Percentiles rank a stretch among this genome's conserved stretches.
phyloP scores from a whole-genome alignment of 2,113 vertebrate species.

The Crotalus horridus region DNA sequence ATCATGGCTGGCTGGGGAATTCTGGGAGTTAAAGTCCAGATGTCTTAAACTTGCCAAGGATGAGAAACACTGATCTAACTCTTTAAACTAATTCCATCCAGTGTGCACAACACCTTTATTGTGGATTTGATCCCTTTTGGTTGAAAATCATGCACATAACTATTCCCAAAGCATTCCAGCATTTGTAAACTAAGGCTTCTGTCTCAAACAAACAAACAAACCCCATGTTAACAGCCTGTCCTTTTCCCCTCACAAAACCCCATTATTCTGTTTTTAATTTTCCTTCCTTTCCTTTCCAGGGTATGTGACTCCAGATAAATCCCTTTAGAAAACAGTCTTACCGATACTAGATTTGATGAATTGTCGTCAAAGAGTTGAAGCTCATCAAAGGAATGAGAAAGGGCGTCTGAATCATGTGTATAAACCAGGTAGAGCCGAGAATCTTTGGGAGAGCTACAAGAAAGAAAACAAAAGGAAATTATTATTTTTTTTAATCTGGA shows the following conservation, averaged over 20 bases:
- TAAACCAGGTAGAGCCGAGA: constrained; percentile 85
- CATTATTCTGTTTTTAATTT: background rate
- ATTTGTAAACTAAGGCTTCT: background rate
- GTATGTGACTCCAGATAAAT: background rate
- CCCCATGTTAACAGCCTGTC: background rate
- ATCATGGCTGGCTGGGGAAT: background rate
- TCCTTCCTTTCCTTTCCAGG: background rate
- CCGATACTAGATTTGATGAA: constrained; percentile 82
- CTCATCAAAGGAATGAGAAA: constrained; percentile 83
- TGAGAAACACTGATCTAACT: background rate
- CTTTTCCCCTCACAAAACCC: background rate
- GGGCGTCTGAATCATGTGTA: constrained; percentile 78
- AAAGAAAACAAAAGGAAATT: background rate
- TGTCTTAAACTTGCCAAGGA: background rate
- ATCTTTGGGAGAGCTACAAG: constrained; percentile 82
- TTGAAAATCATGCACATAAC: background rate
- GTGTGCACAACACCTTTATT: no score
- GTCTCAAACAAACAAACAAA: background rate
- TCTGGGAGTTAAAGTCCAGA: background rate
- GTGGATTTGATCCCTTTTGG: background rate
- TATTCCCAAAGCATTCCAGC: background rate
- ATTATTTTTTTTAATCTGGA: no score
- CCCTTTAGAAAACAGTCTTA: constrained; percentile 42
- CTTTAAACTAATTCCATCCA: background rate
- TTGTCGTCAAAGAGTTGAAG: constrained; percentile 85